phyloP scores from a whole-genome alignment of 2,113 vertebrate genomes.

The Alces alces region DNA sequence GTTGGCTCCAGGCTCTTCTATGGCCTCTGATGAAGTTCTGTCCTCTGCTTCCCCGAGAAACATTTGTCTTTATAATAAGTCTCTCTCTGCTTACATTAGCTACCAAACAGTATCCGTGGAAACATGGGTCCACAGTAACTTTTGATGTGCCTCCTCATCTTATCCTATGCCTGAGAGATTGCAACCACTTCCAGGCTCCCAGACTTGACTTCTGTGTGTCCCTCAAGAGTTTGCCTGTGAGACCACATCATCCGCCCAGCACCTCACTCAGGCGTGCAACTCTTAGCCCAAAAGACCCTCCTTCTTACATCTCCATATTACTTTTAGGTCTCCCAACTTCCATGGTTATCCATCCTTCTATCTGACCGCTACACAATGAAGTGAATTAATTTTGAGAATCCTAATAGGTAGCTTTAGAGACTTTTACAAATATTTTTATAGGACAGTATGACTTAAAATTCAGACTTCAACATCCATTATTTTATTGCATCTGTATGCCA shows the following conservation, averaged over 20 bases:
- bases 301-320: neutral
- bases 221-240: neutral
- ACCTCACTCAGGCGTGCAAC: neutral
- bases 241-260: too few relatives aligned
- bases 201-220: neutral
- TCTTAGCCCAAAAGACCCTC: neutral
- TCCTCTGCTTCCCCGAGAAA: neutral
- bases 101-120: neutral
- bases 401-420: neutral
- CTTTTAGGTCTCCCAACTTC: neutral
- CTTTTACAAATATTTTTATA: neutral
- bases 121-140: neutral
- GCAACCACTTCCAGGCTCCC: neutral
- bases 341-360: neutral
- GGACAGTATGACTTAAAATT: neutral
- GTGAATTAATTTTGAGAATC: neutral
- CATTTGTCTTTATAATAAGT: neutral
- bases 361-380: neutral
- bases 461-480: neutral
- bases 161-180: neutral
- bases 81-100: neutral
- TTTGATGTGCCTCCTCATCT: neutral
- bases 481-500: neutral
- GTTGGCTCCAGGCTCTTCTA: neutral
- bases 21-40: neutral